Evolutionary conservation across 2,888 invertebrate genomes (phyloP), one percentile per base, ranked within the genome.

Genomic region (Lasioglossum calceatum): DNA sequence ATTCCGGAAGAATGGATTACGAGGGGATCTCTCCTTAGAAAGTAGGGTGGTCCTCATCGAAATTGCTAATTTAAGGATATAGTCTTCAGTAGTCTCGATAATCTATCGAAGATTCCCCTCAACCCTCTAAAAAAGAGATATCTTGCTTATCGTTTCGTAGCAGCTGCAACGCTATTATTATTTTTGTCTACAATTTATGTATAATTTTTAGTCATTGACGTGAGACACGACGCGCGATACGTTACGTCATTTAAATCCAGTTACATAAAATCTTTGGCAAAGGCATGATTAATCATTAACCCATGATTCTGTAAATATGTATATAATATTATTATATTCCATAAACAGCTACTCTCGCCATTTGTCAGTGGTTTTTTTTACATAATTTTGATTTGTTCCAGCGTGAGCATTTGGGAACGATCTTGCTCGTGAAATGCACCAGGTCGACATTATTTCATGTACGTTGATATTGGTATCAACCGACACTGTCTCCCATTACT

Each of bases 401-500:
- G 91, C 90, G 92, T 85, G 91, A 92, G 91, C 90, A 82, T 80
- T 88, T 89, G 84, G 84, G 87, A 87, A 80, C 88, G 88, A 86
- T 89, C 80, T 84, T 70, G 87, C 86, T 90, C 88, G 85, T 89
- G 82, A 89, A 93, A 93, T 93, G 93, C 93, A 93, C 92, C 93
- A 92, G 89, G 90, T 92, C 76, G 87, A 90, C 83, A 86, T 89
- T 79, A 81, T 64, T 79, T 64, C 82, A 54, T 54, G 42, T 54
- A 81, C 78, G 79, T 84, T 77, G 87, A 75, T 82, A 81, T 79
- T 73, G 39, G 47, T 85, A 81, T 95, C 95, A 95, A 92, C 95
- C 95, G 77, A 94, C 94, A 79, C 95, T 94, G 77, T 95, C 95
- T 19, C 94, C 94, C 93, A 94, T 94, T 73, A 94, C 93, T 91